Conservation (phyloP, 92 coral and sea anemone species). For the Phenganax stokvisi region DNA sequence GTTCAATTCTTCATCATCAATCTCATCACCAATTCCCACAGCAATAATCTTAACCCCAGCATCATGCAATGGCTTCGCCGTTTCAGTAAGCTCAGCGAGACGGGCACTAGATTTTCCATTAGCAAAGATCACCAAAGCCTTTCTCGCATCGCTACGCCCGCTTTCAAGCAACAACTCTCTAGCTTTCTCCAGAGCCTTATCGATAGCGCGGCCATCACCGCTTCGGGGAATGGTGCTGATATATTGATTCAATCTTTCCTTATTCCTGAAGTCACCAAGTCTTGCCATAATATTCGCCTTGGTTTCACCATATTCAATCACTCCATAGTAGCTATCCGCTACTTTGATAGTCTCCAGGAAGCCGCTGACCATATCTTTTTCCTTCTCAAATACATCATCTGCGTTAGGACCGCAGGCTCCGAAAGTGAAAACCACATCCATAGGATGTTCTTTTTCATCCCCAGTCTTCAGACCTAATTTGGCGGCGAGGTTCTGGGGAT, state of each 20-base stretch:
- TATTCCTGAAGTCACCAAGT: constrained; percentile 35
- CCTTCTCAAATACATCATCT: constrained; percentile 38
- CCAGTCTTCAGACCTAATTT: constrained; percentile 18
- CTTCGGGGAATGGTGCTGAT: constrained; percentile 28
- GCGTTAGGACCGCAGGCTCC: constrained; percentile 43
- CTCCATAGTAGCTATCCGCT: constrained; percentile 32
- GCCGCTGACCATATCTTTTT: constrained; percentile 41
- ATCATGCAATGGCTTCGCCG: constrained; percentile 34
- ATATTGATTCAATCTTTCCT: constrained; percentile 31
- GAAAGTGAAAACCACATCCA: constrained; percentile 36
- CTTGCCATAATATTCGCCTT: constrained; percentile 32
- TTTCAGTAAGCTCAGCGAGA: constrained; percentile 29
- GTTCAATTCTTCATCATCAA: constrained; percentile 38
- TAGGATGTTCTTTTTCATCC: constrained; percentile 33
- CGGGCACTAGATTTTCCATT: constrained; percentile 37
- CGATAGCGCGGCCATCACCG: constrained; percentile 39
- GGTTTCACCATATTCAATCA: constrained; percentile 29
- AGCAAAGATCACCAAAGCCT: constrained; percentile 37
- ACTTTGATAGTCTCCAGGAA: constrained; percentile 34
- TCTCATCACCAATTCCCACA: constrained; percentile 41
- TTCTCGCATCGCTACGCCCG: constrained; percentile 34
- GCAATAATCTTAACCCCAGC: constrained; percentile 43
- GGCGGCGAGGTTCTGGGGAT: constrained; percentile 21
- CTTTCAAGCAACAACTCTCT: constrained; percentile 22
- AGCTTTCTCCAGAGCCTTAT: constrained; percentile 32